phyloP scores from a whole-genome alignment of 1,140 invertebrate species.

The Mesaphorura yosii region DNA sequence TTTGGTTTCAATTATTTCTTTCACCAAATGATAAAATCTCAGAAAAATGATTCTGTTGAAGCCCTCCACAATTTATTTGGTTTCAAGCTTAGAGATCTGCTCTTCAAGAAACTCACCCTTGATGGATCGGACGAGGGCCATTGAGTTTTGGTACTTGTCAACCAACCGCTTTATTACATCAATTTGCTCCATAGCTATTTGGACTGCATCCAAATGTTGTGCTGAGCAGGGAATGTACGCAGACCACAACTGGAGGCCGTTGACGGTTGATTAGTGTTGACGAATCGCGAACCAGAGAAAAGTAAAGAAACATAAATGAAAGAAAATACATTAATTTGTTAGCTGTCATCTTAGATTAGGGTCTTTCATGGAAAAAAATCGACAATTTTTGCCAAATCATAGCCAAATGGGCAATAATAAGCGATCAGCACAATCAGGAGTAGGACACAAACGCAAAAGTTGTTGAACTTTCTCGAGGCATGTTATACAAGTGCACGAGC shows the following conservation, averaged over 20 bases:
- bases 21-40: neutral
- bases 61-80: neutral
- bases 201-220: slow-evolving; percentile 71
- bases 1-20: neutral
- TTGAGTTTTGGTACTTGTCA: slow-evolving; percentile 61
- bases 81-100: neutral
- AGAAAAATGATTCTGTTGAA: neutral
- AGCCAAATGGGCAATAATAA: no score
- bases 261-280: no score
- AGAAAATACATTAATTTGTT: no score
- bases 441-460: no score
- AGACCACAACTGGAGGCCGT: slow-evolving; percentile 45
- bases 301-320: no score
- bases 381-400: no score
- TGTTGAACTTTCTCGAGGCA: no score
- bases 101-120: slow-evolving; percentile 54
- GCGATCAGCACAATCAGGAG: no score
- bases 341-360: no score
- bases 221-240: slow-evolving; percentile 47
- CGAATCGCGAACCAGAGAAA: no score
- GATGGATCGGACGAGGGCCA: slow-evolving; percentile 63
- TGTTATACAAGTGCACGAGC: no score
- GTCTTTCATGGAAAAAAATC: no score
- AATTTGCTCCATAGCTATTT: slow-evolving; percentile 72
- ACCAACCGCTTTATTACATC: slow-evolving; percentile 72